These are phyloP conservation scores for Crambe crambe DNA, from an alignment of 37 sponge, comb jelly and placozoan species.

Conservation along the genomic window DNA sequence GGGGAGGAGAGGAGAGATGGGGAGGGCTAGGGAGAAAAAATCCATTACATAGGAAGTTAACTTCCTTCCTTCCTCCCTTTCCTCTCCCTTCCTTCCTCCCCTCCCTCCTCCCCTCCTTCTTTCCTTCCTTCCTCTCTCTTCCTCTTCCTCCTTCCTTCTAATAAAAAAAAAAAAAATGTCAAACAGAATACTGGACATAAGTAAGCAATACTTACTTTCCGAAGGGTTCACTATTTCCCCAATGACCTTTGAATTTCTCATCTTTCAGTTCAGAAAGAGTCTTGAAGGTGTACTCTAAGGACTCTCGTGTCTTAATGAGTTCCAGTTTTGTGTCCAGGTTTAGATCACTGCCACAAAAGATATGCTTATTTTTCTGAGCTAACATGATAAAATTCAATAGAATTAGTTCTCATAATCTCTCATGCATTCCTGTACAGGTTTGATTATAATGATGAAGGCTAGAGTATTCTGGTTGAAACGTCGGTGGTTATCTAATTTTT, in stretches of 20 bases:
- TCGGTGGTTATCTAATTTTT: too few relatives aligned
- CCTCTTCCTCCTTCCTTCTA: too few relatives aligned
- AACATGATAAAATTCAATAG: too few relatives aligned
- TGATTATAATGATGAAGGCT: too few relatives aligned
- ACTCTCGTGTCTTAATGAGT: conserved; percentile 38
- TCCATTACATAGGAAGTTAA: not conserved
- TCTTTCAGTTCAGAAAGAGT: conserved; percentile 42
- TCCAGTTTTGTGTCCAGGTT: conserved; percentile 61
- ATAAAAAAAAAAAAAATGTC: too few relatives aligned
- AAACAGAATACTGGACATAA: too few relatives aligned
- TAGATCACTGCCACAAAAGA: conserved; percentile 20
- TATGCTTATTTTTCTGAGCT: too few relatives aligned
- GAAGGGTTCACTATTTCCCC: conserved; percentile 64
- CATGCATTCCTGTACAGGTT: too few relatives aligned
- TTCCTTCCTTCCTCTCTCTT: too few relatives aligned
- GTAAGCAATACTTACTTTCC: conserved; percentile 57
- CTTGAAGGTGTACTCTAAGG: conserved; percentile 45
- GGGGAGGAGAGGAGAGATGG: not conserved
- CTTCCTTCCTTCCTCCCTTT: too few relatives aligned
- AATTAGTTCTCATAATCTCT: too few relatives aligned
- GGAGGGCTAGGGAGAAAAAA: not conserved
- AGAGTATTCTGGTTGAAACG: too few relatives aligned
- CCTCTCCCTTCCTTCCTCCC: not conserved
- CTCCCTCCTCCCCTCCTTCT: not conserved
- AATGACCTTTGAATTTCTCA: conserved; percentile 62